These are phyloP conservation scores for Ganaspis brasiliensis DNA, from an alignment of 2,888 invertebrate species.

Conservation along the genomic window DNA sequence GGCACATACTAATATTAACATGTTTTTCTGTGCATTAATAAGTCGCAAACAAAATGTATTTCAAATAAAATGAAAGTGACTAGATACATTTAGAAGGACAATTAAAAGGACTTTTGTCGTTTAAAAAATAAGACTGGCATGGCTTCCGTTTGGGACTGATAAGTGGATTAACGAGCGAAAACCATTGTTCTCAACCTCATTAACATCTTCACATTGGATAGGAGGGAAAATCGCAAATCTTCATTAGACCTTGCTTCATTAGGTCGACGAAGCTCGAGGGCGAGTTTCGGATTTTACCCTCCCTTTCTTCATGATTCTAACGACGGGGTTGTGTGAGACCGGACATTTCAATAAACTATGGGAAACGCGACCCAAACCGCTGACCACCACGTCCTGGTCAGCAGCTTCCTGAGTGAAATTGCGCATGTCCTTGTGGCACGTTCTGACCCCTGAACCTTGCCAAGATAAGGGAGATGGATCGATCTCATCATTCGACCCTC, in stretches of 20 bases:
- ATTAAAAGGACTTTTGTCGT: too few species aligned
- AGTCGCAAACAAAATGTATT: too few species aligned
- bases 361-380: conserved; percentile 72
- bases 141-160: conserved; percentile 1
- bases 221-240: conserved; percentile 72
- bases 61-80: too few species aligned
- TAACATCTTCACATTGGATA: conserved; percentile 21
- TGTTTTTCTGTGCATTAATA: too few species aligned
- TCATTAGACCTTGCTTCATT: conserved; percentile 74
- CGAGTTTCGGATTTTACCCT: conserved; percentile 44
- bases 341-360: conserved; percentile 79
- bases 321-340: conserved; percentile 72
- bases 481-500: conserved; percentile 63
- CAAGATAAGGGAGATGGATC: conserved; percentile 68
- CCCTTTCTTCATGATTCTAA: conserved; percentile 65
- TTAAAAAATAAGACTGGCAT: too few species aligned
- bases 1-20: too few species aligned
- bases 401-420: conserved; percentile 70
- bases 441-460: conserved; percentile 57
- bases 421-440: conserved; percentile 69
- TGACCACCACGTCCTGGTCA: conserved; percentile 72
- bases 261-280: conserved; percentile 63
- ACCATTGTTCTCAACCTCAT: conserved; percentile 36
- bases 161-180: conserved; percentile 12
- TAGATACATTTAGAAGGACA: too few species aligned